Conservation (phyloP, 92 coral and sea anemone genomes). For the Porites divaricata region DNA sequence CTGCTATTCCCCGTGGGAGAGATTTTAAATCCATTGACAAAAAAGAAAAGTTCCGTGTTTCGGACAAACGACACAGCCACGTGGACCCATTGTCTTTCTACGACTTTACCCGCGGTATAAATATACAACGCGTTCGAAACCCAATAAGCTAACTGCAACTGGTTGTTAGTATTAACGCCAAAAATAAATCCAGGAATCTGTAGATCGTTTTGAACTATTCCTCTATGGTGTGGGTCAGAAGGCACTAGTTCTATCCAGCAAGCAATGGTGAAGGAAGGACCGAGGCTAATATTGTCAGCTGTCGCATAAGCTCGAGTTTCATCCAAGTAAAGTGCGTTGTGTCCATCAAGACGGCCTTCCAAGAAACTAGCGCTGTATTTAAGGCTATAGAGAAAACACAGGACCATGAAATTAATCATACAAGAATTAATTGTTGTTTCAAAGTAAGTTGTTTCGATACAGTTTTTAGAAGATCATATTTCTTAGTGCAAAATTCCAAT, state of each 20-base stretch:
- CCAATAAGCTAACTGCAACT: not conserved
- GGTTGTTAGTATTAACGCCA: not conserved
- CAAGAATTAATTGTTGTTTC: not conserved
- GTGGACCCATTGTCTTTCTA: conserved; percentile 29
- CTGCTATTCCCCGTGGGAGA: not conserved
- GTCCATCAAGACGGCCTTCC: conserved; percentile 54
- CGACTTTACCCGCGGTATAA: not conserved
- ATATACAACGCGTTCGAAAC: too few species aligned
- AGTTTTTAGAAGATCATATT: too few species aligned
- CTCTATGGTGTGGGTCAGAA: not conserved
- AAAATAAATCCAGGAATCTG: not conserved
- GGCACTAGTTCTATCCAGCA: conserved; percentile 54
- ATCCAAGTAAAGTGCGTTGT: conserved; percentile 57
- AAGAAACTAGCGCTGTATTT: conserved; percentile 58
- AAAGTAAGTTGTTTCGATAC: too few species aligned
- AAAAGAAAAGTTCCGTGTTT: not conserved
- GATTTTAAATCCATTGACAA: conserved; percentile 5
- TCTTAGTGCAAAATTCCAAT: too few species aligned
- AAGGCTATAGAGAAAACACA: conserved; percentile 40
- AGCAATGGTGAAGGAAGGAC: conserved; percentile 46
- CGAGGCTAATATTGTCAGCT: conserved; percentile 7
- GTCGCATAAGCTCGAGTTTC: conserved; percentile 46
- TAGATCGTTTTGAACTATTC: not conserved
- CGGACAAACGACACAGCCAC: conserved; percentile 32
- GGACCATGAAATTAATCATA: too few species aligned